A percentile compares a stretch with the other conserved stretches of the same genome.
phyloP scores from a whole-genome alignment of 2,888 invertebrate genomes.

The Gastrophysa polygoni region DNA sequence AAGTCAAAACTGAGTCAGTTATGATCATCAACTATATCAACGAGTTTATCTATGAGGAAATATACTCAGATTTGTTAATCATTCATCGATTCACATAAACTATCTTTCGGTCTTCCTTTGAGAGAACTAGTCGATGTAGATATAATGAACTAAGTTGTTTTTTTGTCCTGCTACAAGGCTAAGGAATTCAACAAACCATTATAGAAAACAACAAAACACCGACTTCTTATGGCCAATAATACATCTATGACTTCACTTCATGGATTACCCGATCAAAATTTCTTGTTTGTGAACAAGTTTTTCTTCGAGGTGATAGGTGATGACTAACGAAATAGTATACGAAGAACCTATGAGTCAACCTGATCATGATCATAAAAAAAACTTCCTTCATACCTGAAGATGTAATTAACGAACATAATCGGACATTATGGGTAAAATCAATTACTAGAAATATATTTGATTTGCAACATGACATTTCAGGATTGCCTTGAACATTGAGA shows the following conservation, averaged over 20 bases:
- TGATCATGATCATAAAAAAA: not conserved
- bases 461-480: slow-evolving; percentile 23
- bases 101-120: no score
- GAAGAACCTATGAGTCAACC: not conserved
- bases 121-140: no score
- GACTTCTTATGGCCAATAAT: slow-evolving; percentile 5
- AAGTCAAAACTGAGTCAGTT: no score
- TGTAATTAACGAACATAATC: not conserved
- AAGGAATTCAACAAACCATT: not conserved
- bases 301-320: not conserved
- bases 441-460: not conserved
- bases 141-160: not conserved
- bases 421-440: no score
- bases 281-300: not conserved
- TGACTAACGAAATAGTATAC: not conserved
- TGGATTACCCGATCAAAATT: not conserved
- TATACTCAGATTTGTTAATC: no score
- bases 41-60: no score
- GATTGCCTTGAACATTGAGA: slow-evolving; percentile 36
- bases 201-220: not conserved
- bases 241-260: not conserved
- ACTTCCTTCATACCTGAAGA: not conserved
- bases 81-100: no score
- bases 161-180: not conserved
- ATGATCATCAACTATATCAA: no score